Base-by-base conservation (phyloP, 2,113 vertebrate species). In the Calidris pugnax region DNA sequence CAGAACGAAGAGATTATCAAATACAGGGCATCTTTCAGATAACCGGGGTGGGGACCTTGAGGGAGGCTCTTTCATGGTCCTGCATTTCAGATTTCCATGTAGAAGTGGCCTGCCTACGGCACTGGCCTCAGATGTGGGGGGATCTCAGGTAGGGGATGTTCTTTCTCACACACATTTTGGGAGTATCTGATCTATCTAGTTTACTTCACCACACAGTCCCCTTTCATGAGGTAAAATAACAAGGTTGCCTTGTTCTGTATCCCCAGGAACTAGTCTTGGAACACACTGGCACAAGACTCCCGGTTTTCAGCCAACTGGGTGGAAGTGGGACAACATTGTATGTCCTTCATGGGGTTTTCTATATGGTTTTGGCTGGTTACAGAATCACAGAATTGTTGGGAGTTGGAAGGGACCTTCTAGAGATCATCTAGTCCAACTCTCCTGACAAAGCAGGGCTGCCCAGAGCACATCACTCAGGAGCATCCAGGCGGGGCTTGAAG, bases 271-370 rank as follows among this genome's bases (percentile, higher is more conserved):
- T 37, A 32, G 35, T 39, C 37, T 32, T 63, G n/a, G 10, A 12
- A 32, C n/a, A 16, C 7, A 4, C 14, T 4, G 11, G 12, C 6
- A 12, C 1, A 9, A 55, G 12, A 48, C 12, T 60, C 19, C 3
- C 41, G 4, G 13, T 20, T 89, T 78, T 26, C 39, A n/a, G n/a
- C 37, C 60, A 77, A 5, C 12, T 67, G 15, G 5, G 24, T 35
- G 17, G 28, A 39, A 45, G 37, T 0, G 0, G n/a, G 24, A 33
- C 18, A 64, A 10, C 6, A 1, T 4, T 23, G 13, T 23, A 0
- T 16, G 17, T 19, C 45, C 73, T 33, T 35, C 22, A 3, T 2
- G 1, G 22, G 3, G 6, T 22, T 81, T 67, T 26, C 15, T 30
- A 0, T 19, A 24, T 8, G 48, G 5, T 35, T 90, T 39, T n/a